A percentile compares a stretch with the other conserved stretches of the same genome.
phyloP scores from a whole-genome alignment of 2,113 vertebrate genomes.

The Pardalotus punctatus region DNA sequence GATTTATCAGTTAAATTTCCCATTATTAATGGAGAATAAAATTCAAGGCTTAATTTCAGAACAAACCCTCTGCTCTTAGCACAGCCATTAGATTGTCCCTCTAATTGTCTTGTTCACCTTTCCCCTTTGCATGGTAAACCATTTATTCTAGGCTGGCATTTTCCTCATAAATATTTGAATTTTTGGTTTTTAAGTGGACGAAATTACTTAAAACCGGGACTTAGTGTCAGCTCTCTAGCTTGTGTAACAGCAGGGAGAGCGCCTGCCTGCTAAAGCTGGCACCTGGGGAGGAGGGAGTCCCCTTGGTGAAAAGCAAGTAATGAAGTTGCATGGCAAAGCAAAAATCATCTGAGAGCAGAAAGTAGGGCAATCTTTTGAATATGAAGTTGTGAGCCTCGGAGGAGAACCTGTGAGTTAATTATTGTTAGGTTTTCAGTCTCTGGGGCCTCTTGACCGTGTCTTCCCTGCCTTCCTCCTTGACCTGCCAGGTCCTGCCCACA shows the following conservation, averaged over 20 bases:
- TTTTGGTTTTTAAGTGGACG: background rate
- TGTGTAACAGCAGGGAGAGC: background rate
- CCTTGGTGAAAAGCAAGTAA: background rate
- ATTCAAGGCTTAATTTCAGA: slow-evolving; percentile 29
- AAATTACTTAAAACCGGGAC: background rate
- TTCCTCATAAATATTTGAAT: background rate
- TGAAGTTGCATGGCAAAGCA: background rate
- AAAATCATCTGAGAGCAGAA: slow-evolving; percentile 19
- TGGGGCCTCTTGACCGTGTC: background rate
- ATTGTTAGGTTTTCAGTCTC: slow-evolving; percentile 1
- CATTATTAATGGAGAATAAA: slow-evolving; percentile 28
- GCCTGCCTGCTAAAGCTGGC: background rate
- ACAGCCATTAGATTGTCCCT: background rate
- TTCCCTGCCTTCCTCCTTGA: background rate
- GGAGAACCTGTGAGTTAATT: slow-evolving; percentile 23
- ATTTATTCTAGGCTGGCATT: background rate
- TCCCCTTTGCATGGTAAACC: background rate
- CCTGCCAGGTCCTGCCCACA: background rate
- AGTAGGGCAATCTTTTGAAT: slow-evolving; percentile 33
- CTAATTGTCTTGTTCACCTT: background rate
- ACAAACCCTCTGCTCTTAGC: background rate
- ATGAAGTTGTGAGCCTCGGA: background rate
- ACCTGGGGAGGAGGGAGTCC: background rate
- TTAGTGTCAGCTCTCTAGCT: background rate
- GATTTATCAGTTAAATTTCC: slow-evolving; percentile 25